These are phyloP conservation scores for Leptinotarsa haldemani DNA, from an alignment of 2,888 invertebrate species.

Conservation along the genomic window DNA sequence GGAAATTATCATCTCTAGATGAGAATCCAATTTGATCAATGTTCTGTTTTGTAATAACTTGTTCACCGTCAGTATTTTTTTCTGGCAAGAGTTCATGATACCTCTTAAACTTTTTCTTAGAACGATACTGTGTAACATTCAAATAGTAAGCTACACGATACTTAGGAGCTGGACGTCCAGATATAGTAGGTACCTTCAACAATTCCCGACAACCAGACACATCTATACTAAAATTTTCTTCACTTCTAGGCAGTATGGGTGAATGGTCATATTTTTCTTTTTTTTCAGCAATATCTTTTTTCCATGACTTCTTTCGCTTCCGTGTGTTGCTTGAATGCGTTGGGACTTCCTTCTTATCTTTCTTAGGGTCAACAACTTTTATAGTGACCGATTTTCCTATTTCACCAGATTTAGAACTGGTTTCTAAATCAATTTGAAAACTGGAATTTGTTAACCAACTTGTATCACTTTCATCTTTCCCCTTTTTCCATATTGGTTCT, in stretches of 20 bases:
- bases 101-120: slow-evolving; percentile 59
- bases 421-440: slow-evolving; percentile 58
- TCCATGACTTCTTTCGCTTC: slow-evolving; percentile 54
- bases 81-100: slow-evolving; percentile 54
- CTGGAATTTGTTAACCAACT: slow-evolving; percentile 65
- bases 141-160: slow-evolving; percentile 62
- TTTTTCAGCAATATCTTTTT: slow-evolving; percentile 51
- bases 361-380: slow-evolving; percentile 8
- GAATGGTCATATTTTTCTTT: slow-evolving; percentile 44
- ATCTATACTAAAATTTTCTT: slow-evolving; percentile 51
- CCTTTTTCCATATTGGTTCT: slow-evolving; percentile 29
- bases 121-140: slow-evolving; percentile 48
- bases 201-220: slow-evolving; percentile 68
- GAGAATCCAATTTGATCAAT: slow-evolving; percentile 42
- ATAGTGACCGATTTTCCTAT: slow-evolving; percentile 19
- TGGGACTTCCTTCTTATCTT: neutral
- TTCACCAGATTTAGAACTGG: slow-evolving; percentile 4
- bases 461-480: slow-evolving; percentile 39
- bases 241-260: slow-evolving; percentile 6
- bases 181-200: slow-evolving; percentile 72
- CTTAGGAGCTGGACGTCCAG: slow-evolving; percentile 73
- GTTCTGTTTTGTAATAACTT: slow-evolving; percentile 54
- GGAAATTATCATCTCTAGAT: slow-evolving; percentile 51
- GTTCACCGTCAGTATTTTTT: slow-evolving; percentile 44
- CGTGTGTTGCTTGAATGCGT: neutral